Conservation (phyloP, 2,113 vertebrate species). For the Tylochromis polylepis region DNA sequence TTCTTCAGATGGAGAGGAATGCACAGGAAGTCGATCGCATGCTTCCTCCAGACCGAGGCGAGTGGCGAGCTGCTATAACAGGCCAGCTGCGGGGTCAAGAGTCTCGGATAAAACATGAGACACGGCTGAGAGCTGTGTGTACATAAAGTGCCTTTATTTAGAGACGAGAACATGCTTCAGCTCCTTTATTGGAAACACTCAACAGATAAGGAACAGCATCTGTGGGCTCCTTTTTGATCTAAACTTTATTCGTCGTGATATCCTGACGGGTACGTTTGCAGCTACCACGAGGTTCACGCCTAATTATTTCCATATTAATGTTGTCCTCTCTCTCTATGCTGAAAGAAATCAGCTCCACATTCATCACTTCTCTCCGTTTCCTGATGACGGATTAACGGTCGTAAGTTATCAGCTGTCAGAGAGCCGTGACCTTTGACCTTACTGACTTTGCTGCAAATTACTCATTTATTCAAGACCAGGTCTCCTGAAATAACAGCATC, state of each 20-base stretch:
- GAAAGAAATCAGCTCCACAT: background rate
- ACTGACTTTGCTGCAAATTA: background rate
- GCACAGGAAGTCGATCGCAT: background rate
- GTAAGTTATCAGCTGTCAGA: background rate
- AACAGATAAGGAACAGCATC: background rate
- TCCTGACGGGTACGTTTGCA: background rate
- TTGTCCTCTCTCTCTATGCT: background rate
- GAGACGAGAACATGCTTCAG: background rate
- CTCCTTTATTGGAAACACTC: background rate
- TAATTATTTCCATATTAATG: background rate
- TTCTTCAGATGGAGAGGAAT: slow-evolving; percentile 34
- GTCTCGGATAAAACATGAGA: background rate
- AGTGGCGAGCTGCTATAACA: background rate
- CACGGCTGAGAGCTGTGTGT: background rate
- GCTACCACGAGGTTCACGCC: background rate
- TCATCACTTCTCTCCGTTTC: background rate
- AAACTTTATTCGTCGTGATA: background rate
- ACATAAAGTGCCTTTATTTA: background rate
- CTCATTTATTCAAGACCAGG: background rate
- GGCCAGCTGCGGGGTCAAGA: slow-evolving; percentile 33
- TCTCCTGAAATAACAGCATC: background rate
- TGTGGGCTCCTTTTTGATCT: background rate
- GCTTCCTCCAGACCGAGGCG: background rate
- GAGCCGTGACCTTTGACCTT: background rate
- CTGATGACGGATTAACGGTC: background rate